Evolutionary conservation across 1,140 invertebrate genomes (phyloP).

Genomic region (Epicauta chinensis): DNA sequence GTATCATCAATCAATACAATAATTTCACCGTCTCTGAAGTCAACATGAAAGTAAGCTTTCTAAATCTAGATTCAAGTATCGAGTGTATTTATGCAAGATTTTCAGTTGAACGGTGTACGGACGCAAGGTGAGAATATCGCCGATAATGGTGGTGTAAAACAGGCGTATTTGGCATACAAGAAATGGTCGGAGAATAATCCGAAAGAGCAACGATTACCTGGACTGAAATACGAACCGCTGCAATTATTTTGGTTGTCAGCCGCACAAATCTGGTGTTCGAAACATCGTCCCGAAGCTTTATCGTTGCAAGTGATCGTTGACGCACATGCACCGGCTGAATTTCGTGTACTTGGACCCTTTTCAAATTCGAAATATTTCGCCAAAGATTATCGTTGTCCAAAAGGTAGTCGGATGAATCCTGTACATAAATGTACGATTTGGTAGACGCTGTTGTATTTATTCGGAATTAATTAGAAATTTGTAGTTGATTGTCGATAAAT

Average conservation of each 20-base stretch:
- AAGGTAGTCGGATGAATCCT: conserved; percentile 23
- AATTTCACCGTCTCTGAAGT: conserved; percentile 50
- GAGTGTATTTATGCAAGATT: no score
- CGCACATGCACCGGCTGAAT: conserved; percentile 44
- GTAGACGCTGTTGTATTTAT: conserved; percentile 2
- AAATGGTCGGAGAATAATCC: conserved; percentile 47
- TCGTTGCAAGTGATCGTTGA: conserved; percentile 44
- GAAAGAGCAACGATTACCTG: conserved; percentile 40
- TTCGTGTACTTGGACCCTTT: conserved; percentile 50
- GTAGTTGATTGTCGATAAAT: not conserved
- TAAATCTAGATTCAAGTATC: no score
- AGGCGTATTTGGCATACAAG: conserved; percentile 58
- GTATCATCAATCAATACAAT: conserved; percentile 65
- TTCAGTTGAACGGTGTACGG: conserved; percentile 81
- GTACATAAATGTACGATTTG: conserved; percentile 22
- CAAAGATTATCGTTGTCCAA: conserved; percentile 21
- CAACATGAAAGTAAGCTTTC: conserved; percentile 20
- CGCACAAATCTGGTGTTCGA: conserved; percentile 52
- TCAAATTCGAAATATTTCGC: conserved; percentile 21
- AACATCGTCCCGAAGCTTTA: conserved; percentile 44
- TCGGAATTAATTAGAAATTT: no score
- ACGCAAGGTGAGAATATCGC: conserved; percentile 90
- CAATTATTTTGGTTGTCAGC: conserved; percentile 56
- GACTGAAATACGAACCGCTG: conserved; percentile 49
- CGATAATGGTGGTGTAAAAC: conserved; percentile 73